Evolutionary conservation across 1,140 invertebrate species (phyloP).

Genomic region (Cephus cinctus): DNA sequence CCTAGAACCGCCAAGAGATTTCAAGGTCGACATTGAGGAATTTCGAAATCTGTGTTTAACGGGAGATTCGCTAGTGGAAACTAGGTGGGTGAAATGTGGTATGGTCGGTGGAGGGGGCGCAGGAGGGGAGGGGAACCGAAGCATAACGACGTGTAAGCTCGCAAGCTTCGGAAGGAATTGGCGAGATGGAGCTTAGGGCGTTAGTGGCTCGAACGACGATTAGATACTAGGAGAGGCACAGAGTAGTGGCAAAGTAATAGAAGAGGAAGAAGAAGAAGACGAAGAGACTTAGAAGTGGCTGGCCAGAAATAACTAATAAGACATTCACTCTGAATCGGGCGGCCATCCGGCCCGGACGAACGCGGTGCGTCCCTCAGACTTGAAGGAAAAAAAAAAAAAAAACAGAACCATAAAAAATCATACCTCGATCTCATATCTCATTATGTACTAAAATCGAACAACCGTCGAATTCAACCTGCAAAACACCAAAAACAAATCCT

Average conservation of each 20-base stretch:
- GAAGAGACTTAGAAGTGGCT: conserved; percentile 24
- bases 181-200: too few species aligned
- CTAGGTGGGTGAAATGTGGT: too few species aligned
- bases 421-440: neutral
- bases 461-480: too few species aligned
- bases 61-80: too few species aligned
- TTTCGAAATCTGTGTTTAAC: too few species aligned
- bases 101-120: too few species aligned
- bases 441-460: conserved; percentile 15
- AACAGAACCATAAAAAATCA: too few species aligned
- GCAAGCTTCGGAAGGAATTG: too few species aligned
- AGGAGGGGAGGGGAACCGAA: too few species aligned
- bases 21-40: too few species aligned
- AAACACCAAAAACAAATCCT: conserved; percentile 11
- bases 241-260: neutral
- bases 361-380: conserved; percentile 51
- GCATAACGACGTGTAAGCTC: too few species aligned
- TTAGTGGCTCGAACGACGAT: conserved; percentile 17
- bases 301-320: conserved; percentile 57
- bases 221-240: neutral
- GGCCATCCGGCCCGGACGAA: conserved; percentile 55
- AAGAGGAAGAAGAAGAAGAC: neutral
- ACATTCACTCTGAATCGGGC: conserved; percentile 56
- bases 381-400: neutral
- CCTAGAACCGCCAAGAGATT: too few species aligned